Conservation (phyloP, 1,140 invertebrate species). For the Platyscapa corneri region DNA sequence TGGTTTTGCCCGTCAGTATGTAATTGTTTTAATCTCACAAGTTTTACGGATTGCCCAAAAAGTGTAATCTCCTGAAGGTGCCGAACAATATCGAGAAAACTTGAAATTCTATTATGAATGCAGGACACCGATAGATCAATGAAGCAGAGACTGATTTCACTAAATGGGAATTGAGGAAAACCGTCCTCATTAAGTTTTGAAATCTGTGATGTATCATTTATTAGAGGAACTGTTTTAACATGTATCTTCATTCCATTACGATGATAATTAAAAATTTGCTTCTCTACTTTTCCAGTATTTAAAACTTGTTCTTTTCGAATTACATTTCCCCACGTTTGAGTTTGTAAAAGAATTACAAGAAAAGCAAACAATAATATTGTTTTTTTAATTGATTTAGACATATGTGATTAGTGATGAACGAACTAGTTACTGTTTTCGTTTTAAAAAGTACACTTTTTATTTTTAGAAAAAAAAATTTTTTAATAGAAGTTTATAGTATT, state of each 20-base stretch:
- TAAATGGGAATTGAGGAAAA: conserved; percentile 66
- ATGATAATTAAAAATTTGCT: conserved; percentile 63
- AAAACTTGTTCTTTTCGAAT: conserved; percentile 45
- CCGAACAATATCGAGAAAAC: conserved; percentile 74
- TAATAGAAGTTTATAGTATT: not conserved
- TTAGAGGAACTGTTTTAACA: conserved; percentile 61
- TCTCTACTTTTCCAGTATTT: conserved; percentile 44
- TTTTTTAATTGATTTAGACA: conserved; percentile 2
- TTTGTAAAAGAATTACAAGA: conserved; percentile 37
- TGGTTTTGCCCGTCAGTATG: conserved; percentile 45
- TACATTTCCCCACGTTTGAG: conserved; percentile 37
- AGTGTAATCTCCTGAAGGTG: conserved; percentile 73
- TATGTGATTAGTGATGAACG: not conserved
- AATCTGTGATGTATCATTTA: conserved; percentile 46
- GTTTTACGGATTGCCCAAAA: conserved; percentile 73
- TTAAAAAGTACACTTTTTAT: not conserved
- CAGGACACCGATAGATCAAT: conserved; percentile 74
- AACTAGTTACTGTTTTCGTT: not conserved
- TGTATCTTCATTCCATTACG: conserved; percentile 66
- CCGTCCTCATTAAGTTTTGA: conserved; percentile 52
- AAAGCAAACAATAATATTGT: conserved; percentile 12
- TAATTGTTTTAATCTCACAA: conserved; percentile 68
- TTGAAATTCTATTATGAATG: conserved; percentile 73
- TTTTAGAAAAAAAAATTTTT: not conserved
- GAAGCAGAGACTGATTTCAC: conserved; percentile 66